Evolutionary conservation across 2,113 vertebrate genomes (phyloP), one percentile per base, ranked within the genome.

Genomic region (Stigmatopora nigra): DNA sequence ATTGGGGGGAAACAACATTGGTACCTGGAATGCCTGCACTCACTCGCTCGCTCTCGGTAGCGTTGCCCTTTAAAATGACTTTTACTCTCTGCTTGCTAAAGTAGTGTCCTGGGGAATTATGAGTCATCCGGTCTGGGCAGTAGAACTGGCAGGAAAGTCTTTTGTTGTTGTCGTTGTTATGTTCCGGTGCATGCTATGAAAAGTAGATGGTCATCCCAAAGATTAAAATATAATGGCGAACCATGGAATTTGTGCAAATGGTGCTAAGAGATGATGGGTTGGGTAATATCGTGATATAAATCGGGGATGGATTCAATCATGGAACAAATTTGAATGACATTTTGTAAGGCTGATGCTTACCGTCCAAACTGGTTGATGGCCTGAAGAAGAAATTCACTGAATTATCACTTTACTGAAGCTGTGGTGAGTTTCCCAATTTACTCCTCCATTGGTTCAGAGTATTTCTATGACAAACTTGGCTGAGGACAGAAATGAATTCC

Each of bases 101-200:
- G 41, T 65, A 70, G 48, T 48, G 79, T 77, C 75, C 70, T 45
- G 38, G 49, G 64, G 72, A 64, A 73, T 63, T 82, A 73, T 57
- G 36, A 59, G 65, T 65, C 77, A 82, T 77, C 68, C 84, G 77
- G 71, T 77, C 70, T 77, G 69, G 66, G 74, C 68, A 57, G 60
- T 59, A 68, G 68, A 73, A 77, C 71, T 61, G 47, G 62, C 82
- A 45, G 68, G 68, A 75, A 58, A 17, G 20, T 51, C 1, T 47
- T 41, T 10, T 15, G 49, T 59, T 70, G 75, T 68, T 5, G 1
- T 59, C 78, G 76, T 75, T 79, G 69, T 83, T 82, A 78, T 73
- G 58, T 75, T 73, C 58, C 70, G 74, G 78, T 82, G 70, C 75
- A 80, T n/a, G 72, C 80, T 61, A 62, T 55, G 59, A 67, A 60